Evolutionary conservation across 2,797 vertebrate species (phyloP).

Genomic region (Simalia tracyae): DNA sequence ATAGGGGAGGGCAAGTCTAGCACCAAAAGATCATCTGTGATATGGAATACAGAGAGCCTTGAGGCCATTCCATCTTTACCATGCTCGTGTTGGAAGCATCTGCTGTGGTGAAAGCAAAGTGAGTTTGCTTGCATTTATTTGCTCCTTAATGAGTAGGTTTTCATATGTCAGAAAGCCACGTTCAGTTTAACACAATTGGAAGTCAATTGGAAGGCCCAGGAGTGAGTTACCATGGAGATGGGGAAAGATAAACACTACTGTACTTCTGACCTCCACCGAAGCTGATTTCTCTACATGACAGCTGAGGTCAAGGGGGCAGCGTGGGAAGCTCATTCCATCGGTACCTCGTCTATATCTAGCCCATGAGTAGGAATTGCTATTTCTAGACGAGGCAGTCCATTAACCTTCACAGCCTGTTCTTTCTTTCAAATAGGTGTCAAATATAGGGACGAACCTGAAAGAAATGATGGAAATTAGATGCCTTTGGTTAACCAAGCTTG

Average conservation of each 20-base stretch:
- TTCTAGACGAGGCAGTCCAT: slow-evolving; percentile 67
- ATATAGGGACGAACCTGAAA: slow-evolving; percentile 56
- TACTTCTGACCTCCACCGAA: slow-evolving; percentile 48
- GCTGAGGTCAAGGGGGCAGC: slow-evolving; percentile 48
- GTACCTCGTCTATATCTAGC: slow-evolving; percentile 42
- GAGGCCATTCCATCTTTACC: slow-evolving; percentile 15
- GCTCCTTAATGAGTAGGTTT: slow-evolving; percentile 46
- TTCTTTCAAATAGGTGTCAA: slow-evolving; percentile 67
- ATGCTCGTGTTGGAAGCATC: neutral
- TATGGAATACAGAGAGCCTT: neutral
- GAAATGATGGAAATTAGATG: slow-evolving; percentile 56
- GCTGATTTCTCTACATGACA: slow-evolving; percentile 65
- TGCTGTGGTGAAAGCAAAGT: neutral
- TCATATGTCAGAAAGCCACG: slow-evolving; percentile 62
- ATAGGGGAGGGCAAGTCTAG: neutral
- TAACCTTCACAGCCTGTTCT: slow-evolving; percentile 71
- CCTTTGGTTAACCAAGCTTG: slow-evolving; percentile 45
- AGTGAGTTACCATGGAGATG: slow-evolving; percentile 73
- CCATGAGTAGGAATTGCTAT: slow-evolving; percentile 63
- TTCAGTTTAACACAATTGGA: slow-evolving; percentile 61
- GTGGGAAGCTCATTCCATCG: slow-evolving; percentile 27
- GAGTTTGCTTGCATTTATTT: slow-evolving; percentile 41
- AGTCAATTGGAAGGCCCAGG: slow-evolving; percentile 63
- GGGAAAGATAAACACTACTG: slow-evolving; percentile 60
- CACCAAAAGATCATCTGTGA: slow-evolving; percentile 9